Base-by-base conservation (phyloP, 2,888 invertebrate species). In the Alsophila aescularia region DNA sequence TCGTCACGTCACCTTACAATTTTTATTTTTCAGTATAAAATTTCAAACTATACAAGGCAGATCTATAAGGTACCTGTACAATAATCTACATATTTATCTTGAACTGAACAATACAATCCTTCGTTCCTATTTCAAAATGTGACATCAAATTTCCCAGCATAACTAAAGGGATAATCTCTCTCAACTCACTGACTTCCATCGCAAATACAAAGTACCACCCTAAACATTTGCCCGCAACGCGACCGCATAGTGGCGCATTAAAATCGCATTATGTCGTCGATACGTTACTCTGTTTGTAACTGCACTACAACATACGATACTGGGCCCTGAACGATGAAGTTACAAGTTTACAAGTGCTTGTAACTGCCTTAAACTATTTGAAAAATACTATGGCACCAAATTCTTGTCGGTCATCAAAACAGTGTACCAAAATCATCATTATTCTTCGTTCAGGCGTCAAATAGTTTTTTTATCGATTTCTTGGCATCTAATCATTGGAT, bases 201-300 rank as follows among this genome's bases (percentile, higher is more conserved):
- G 14, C 35, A 58, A 65, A 60, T 45, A 58, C 50, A 31, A 27
- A 44, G 48, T 58, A 48, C 63, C 59, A 39, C 36, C 21, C 47
- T 54, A 51, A 62, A 62, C 44, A 57, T 66, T 66, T 65, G 60
- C 59, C 68, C 69, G 66, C 79, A 73, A 47, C 63, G 47, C 62
- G 50, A 60, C 75, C 76, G 74, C 74, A 75, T 68, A 67, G 63
- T 69, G 67, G 49, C 72, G 76, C 79, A 79, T 80, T 80, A 80
- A 79, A 80, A 78, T 74, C 73, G 64, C 81, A 80, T 80, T 80
- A 78, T 64, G 61, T 42, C 64, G 67, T 67, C 75, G 67, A 80
- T 77, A 76, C 66, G 67, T 75, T 67, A 71, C 67, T 13, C 70
- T 72, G 70, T 48, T 43, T 66, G 72, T 68, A 64, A 72, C 69